Evolutionary conservation across 2,113 vertebrate species (phyloP).

Genomic region (Clarias magur): DNA sequence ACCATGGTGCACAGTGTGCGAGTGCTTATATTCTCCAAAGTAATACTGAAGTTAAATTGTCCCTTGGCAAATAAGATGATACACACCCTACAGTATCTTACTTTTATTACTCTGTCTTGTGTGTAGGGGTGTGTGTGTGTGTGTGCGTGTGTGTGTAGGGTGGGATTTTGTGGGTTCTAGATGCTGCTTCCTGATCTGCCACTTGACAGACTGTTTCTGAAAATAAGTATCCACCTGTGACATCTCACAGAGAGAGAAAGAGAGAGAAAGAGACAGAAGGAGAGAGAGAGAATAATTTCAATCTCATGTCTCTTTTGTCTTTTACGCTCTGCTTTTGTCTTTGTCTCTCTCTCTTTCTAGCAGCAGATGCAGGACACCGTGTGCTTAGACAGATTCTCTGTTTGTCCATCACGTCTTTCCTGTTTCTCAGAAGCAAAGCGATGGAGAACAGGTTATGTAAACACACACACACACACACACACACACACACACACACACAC

Average conservation of each 20-base stretch:
- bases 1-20: not conserved
- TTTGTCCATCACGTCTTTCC: not conserved
- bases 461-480: not conserved
- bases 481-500: no score
- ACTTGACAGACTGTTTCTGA: no score
- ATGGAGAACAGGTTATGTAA: not conserved
- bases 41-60: not conserved
- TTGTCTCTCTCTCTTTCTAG: not conserved
- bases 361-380: not conserved
- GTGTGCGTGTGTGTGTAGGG: conserved; percentile 16
- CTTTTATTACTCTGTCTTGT: conserved; percentile 47
- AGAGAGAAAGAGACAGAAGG: conserved; percentile 35
- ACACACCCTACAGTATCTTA: conserved; percentile 2
- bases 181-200: conserved; percentile 49
- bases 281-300: conserved; percentile 27
- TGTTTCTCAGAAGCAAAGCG: not conserved
- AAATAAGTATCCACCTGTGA: conserved; percentile 68
- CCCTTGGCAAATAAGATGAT: conserved; percentile 19
- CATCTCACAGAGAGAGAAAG: conserved; percentile 59
- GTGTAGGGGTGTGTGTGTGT: no score
- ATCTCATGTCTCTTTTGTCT: not conserved
- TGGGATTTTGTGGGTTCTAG: conserved; percentile 18
- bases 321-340: not conserved
- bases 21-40: not conserved
- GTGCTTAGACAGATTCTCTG: not conserved